phyloP scores from a whole-genome alignment of 2,797 vertebrate species.

The Neostethus bicornis region DNA sequence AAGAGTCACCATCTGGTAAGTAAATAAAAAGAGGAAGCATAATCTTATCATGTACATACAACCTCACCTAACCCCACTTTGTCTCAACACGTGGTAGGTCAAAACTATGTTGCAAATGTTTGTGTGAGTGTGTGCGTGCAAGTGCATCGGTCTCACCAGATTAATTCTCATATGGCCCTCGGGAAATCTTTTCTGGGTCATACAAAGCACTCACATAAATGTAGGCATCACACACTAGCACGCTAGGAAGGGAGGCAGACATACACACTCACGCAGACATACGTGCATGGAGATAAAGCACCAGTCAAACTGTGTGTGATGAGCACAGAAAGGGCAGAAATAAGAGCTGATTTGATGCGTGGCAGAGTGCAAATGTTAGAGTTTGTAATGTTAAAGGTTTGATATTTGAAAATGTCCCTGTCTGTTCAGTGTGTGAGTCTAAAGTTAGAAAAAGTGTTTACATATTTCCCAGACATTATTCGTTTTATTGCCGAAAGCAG shows the following conservation, averaged over 20 bases:
- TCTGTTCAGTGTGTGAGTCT: constrained; percentile 9
- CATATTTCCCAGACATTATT: constrained; percentile 21
- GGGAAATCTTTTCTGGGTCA: constrained; percentile 74
- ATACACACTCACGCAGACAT: constrained; percentile 1
- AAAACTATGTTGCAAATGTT: constrained; percentile 33
- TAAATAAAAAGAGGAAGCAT: constrained; percentile 17
- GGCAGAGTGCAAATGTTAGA: constrained; percentile 28
- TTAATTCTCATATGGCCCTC: constrained; percentile 53
- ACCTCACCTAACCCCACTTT: constrained; percentile 34
- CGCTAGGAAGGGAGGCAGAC: constrained; percentile 49
- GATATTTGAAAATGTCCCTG: constrained; percentile 16
- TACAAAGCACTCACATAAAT: constrained; percentile 59
- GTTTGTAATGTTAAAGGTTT: constrained; percentile 38
- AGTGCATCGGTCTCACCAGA: constrained; percentile 46
- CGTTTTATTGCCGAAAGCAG: constrained; percentile 26
- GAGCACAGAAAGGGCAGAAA: constrained; percentile 5
- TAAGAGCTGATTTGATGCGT: constrained; percentile 1
- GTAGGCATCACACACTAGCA: constrained; percentile 54
- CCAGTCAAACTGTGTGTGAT: constrained; percentile 14
- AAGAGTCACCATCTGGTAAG: constrained; percentile 5
- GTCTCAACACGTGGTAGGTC: constrained; percentile 39
- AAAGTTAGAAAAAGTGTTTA: constrained; percentile 10
- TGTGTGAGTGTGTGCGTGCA: constrained; percentile 31
- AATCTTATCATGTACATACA: constrained; percentile 24
- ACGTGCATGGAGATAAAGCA: neutral